phyloP scores from a whole-genome alignment of 2,797 vertebrate species.

The Denticeps clupeoides region DNA sequence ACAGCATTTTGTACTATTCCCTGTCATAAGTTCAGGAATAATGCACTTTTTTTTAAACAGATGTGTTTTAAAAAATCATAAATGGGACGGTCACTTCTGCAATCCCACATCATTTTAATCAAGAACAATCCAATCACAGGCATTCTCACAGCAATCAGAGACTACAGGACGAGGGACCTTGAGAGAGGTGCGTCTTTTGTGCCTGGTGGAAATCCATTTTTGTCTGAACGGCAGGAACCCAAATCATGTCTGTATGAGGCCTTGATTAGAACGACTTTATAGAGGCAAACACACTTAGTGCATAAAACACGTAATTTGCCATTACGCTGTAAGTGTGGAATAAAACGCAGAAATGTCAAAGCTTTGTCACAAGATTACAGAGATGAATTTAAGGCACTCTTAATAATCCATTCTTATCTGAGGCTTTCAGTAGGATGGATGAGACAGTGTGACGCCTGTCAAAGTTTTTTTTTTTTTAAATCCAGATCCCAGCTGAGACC shows the following conservation, averaged over 20 bases:
- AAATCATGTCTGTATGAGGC: slow-evolving; percentile 50
- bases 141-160: slow-evolving; percentile 51
- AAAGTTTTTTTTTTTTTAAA: slow-evolving; percentile 43
- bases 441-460: slow-evolving; percentile 48
- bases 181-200: slow-evolving; percentile 21
- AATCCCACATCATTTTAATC: slow-evolving; percentile 47
- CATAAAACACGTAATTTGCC: slow-evolving; percentile 37
- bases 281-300: slow-evolving; percentile 40
- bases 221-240: slow-evolving; percentile 40
- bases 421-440: slow-evolving; percentile 54
- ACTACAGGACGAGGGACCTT: slow-evolving; percentile 22
- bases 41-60: slow-evolving; percentile 23
- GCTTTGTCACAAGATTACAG: slow-evolving; percentile 58
- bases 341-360: slow-evolving; percentile 42
- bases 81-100: slow-evolving; percentile 30
- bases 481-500: slow-evolving; percentile 38
- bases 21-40: slow-evolving; percentile 21
- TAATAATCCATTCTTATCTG: slow-evolving; percentile 57
- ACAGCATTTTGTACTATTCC: slow-evolving; percentile 14
- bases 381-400: slow-evolving; percentile 41
- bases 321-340: slow-evolving; percentile 31
- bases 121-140: slow-evolving; percentile 51
- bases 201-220: slow-evolving; percentile 25
- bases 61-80: background rate
- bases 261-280: slow-evolving; percentile 58